phyloP scores from a whole-genome alignment of 2,113 vertebrate genomes.

The Ahaetulla prasina region DNA sequence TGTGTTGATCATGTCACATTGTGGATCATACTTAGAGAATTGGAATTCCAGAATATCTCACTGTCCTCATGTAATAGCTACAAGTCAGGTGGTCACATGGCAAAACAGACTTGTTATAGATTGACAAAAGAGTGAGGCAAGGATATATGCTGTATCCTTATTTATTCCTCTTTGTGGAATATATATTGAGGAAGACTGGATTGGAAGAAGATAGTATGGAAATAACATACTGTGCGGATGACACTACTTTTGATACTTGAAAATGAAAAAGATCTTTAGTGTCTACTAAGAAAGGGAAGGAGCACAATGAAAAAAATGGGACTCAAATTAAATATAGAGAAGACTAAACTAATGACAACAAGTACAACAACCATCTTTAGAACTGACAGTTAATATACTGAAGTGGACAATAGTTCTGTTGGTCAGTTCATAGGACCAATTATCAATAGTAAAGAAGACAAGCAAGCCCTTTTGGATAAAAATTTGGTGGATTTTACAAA shows the following conservation, averaged over 20 bases:
- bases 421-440: background rate
- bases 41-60: background rate
- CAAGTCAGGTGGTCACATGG: background rate
- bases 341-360: too few species aligned
- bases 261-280: background rate
- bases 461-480: too few species aligned
- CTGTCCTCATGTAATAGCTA: background rate
- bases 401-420: background rate
- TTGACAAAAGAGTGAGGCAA: background rate
- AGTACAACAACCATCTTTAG: background rate
- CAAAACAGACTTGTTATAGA: background rate
- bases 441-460: background rate
- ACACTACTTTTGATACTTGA: background rate
- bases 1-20: background rate
- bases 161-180: background rate
- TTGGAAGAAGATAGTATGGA: background rate
- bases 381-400: background rate
- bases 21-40: background rate
- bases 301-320: background rate
- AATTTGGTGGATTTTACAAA: too few species aligned
- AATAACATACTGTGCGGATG: background rate
- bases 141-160: background rate
- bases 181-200: background rate
- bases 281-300: background rate
- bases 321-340: too few species aligned